phyloP scores from a whole-genome alignment of 1,140 invertebrate genomes.

The Adoxophyes honmai region DNA sequence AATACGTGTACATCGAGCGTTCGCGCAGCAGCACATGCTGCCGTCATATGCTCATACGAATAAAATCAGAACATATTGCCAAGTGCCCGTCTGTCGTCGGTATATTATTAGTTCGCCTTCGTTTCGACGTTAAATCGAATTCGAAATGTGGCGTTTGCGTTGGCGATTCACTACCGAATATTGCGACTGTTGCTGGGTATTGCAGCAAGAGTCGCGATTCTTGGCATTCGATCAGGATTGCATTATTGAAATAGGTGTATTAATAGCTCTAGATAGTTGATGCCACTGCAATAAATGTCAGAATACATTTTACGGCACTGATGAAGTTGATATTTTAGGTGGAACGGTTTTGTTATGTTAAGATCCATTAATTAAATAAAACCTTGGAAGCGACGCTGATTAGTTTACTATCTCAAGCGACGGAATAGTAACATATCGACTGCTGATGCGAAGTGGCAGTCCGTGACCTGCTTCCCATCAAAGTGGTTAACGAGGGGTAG shows the following conservation, averaged over 20 bases:
- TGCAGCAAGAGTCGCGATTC: neutral
- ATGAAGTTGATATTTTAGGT: no score
- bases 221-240: neutral
- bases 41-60: neutral
- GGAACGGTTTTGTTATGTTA: no score
- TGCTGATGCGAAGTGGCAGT: conserved; percentile 3
- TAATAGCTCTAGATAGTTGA: neutral
- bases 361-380: no score
- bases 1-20: no score
- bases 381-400: no score
- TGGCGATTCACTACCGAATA: neutral
- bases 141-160: neutral
- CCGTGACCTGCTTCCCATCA: conserved; percentile 12
- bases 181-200: neutral
- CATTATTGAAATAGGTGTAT: conserved; percentile 4
- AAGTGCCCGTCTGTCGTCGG: neutral
- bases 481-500: neutral
- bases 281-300: no score
- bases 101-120: neutral
- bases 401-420: neutral
- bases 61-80: neutral
- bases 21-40: no score
- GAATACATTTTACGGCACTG: no score
- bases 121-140: neutral
- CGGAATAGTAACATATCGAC: neutral